These are phyloP conservation scores for Liasis olivaceus DNA, from an alignment of 2,797 vertebrate species.

Conservation along the genomic window DNA sequence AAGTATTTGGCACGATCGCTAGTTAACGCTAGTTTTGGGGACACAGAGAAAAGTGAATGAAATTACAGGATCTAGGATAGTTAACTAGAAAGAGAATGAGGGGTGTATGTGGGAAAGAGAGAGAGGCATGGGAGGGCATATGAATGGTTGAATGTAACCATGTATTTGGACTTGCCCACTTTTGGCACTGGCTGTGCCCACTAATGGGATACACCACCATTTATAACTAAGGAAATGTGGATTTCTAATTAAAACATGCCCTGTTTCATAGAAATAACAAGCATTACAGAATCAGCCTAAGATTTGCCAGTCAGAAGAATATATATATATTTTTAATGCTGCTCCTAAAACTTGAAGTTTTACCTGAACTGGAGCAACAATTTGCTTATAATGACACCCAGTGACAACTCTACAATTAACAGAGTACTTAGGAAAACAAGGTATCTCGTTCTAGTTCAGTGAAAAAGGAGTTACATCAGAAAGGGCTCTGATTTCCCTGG, in stretches of 20 bases:
- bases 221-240: not conserved
- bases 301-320: not conserved
- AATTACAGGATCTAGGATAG: too few relatives aligned
- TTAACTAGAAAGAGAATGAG: not conserved
- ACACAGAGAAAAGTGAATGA: not conserved
- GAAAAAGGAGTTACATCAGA: conserved; percentile 16
- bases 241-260: not conserved
- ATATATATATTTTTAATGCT: not conserved
- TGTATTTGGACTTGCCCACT: not conserved
- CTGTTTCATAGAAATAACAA: not conserved
- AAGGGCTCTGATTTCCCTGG: conserved; percentile 30
- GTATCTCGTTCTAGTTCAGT: conserved; percentile 33
- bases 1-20: not conserved
- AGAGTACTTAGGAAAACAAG: conserved; percentile 34
- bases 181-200: not conserved
- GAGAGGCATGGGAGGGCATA: not conserved
- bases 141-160: not conserved
- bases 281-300: not conserved
- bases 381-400: not conserved
- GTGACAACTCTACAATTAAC: conserved; percentile 37
- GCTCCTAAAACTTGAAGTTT: not conserved
- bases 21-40: not conserved
- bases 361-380: not conserved
- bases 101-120: not conserved
- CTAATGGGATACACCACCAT: not conserved